phyloP scores from a whole-genome alignment of 2,113 vertebrate species.

The Ramphastos sulfuratus region DNA sequence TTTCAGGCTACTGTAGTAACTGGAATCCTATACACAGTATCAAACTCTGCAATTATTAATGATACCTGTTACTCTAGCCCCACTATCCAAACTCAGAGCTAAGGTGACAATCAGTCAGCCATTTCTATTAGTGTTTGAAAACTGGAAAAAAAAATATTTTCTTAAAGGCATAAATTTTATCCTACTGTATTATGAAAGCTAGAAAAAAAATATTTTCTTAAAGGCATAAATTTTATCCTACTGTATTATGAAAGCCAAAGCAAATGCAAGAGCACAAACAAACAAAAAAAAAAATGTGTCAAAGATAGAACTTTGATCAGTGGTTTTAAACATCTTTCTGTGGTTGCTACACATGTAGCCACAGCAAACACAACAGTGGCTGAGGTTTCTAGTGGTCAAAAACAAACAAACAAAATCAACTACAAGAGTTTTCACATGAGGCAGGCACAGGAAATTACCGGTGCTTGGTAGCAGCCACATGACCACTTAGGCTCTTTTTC shows the following conservation, averaged over 20 bases:
- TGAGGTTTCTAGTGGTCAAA: conserved; percentile 30
- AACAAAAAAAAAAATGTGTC: not conserved
- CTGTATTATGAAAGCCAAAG: not conserved
- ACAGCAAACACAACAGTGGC: conserved; percentile 30
- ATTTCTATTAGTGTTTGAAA: not conserved
- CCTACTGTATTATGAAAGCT: not conserved
- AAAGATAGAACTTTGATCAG: conserved; percentile 17
- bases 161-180: not conserved
- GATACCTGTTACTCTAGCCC: not conserved
- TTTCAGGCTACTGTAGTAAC: not conserved
- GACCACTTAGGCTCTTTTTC: not conserved
- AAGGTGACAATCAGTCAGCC: not conserved
- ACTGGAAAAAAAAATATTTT: not conserved
- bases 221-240: not conserved
- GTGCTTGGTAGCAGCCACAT: not conserved
- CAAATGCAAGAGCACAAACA: rapidly evolving
- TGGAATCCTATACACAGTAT: not conserved
- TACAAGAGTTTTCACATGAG: not conserved
- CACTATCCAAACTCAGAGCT: not conserved
- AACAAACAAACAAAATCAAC: not conserved
- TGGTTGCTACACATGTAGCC: conserved; percentile 30
- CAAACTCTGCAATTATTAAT: not conserved
- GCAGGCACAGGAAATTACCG: not conserved
- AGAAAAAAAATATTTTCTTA: too few species aligned
- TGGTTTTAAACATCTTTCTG: conserved; percentile 27